Evolutionary conservation across 1,140 invertebrate species (phyloP).

Genomic region (Drosophila seguyi): DNA sequence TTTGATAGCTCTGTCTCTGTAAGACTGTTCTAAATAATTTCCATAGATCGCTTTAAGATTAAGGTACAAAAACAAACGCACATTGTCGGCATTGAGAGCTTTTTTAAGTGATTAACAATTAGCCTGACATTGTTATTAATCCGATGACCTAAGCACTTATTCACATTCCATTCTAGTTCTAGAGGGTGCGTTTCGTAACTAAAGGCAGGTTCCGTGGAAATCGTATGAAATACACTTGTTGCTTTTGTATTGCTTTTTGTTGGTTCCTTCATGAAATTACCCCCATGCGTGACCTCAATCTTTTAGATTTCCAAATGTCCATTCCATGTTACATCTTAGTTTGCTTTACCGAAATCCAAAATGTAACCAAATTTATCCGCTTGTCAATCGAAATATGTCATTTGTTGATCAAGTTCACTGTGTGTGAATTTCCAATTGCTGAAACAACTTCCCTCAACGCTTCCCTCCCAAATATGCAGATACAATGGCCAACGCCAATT

Average conservation of each 20-base stretch:
- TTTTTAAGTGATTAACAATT: conserved; percentile 27
- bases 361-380: background rate
- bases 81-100: background rate
- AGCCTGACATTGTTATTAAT: conserved; percentile 26
- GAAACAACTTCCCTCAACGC: background rate
- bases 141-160: conserved; percentile 17
- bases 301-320: background rate
- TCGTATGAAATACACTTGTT: conserved; percentile 4
- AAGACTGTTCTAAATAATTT: background rate
- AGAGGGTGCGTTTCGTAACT: conserved; percentile 22
- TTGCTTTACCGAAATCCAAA: background rate
- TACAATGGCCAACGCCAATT: conserved; percentile 45
- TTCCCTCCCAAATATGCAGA: conserved; percentile 18
- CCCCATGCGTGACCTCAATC: background rate
- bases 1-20: background rate
- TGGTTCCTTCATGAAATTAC: background rate
- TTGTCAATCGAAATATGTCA: no score
- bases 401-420: no score
- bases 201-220: conserved; percentile 7
- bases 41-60: conserved; percentile 4
- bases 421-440: no score
- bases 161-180: conserved; percentile 22
- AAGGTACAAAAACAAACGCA: background rate
- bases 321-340: conserved; percentile 8
- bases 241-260: conserved; percentile 4